Evolutionary conservation across 2,888 invertebrate genomes (phyloP), one percentile per base, ranked within the genome.

Genomic region (Archips xylosteana): DNA sequence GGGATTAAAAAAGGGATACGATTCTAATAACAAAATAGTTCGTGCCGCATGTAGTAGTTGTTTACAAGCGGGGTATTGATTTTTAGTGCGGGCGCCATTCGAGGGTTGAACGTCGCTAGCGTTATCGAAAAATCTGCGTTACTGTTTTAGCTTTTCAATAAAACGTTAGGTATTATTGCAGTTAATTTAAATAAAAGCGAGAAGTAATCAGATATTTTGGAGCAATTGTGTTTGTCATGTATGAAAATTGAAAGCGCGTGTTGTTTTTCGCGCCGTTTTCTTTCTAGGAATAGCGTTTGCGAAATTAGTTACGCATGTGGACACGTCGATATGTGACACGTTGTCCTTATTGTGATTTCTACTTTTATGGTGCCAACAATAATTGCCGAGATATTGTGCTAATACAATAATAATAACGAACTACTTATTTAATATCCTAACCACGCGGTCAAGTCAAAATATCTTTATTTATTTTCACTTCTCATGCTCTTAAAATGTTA

Each of bases 51-150:
- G 84, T 79, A 84, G 81, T 79, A 68, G 83, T 91, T 94, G 94
- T 94, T 94, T 94, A 94, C 94, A 94, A 94, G 92, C 91, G 82
- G 78, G 77, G 81, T 92, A 92, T 92, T 89, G 92, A 92, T 92
- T 92, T 92, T 91, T 85, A 77, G 76, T 73, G 80, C 77, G 79
- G 79, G 78, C 66, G 45, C 47, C 63, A 64, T 69, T 54, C 6
- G 9, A 3, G 60, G 62, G 68, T 36, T 42, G 51, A 13, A 34
- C 10, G 10, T 1, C 0, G 54, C 8, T 23, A 23, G 32, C 39
- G 6, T 12, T 32, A 57, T 57, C 65, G 54, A 51, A 8, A 49
- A 62, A 42, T 15, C 5, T 23, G 23, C 23, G 23, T 23, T 23
- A 23, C 23, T 2, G 57, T 57, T 32, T 57, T 32, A 57, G 57